A percentile compares a stretch with the other conserved stretches of the same genome.
phyloP scores from a whole-genome alignment of 2,113 vertebrate species.

The Scartelaos histophorus region DNA sequence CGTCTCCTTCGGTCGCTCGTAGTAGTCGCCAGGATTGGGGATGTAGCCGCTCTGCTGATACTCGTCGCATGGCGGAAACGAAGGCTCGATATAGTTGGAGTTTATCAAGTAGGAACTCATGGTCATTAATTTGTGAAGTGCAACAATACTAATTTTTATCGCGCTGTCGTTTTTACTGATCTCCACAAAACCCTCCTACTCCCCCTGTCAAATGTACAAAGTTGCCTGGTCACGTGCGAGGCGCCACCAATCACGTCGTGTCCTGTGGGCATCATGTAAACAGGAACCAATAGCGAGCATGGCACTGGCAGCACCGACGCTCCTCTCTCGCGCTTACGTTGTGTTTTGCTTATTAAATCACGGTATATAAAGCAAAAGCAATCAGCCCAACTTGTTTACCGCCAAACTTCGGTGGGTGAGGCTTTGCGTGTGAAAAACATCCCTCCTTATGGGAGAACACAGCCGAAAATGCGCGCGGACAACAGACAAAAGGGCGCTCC shows the following conservation, averaged over 20 bases:
- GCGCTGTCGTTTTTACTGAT: slow-evolving; percentile 98
- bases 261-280: slow-evolving; percentile 81
- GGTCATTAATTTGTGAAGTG: slow-evolving; percentile 99
- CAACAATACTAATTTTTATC: slow-evolving; percentile 99
- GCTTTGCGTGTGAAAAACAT: slow-evolving; percentile 30
- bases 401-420: slow-evolving; percentile 63
- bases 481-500: slow-evolving; percentile 36
- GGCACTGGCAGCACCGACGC: slow-evolving; percentile 73
- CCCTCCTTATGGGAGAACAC: slow-evolving; percentile 9
- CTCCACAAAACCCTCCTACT: slow-evolving; percentile 92
- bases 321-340: slow-evolving; percentile 67
- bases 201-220: slow-evolving; percentile 90
- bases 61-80: slow-evolving; percentile 97
- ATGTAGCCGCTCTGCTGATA: slow-evolving; percentile 91
- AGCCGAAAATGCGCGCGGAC: slow-evolving; percentile 16
- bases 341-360: slow-evolving; percentile 76
- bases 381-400: slow-evolving; percentile 67
- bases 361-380: slow-evolving; percentile 69
- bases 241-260: slow-evolving; percentile 76
- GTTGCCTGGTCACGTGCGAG: slow-evolving; percentile 83
- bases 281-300: slow-evolving; percentile 82
- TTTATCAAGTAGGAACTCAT: slow-evolving; percentile 99
- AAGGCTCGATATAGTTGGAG: slow-evolving; percentile 98
- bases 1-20: slow-evolving; percentile 86
- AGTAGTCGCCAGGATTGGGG: slow-evolving; percentile 85